Percentiles rank a stretch among this genome's conserved stretches.
Evolutionary conservation across 2,797 vertebrate species (phyloP).

Genomic region (Alauda arvensis): DNA sequence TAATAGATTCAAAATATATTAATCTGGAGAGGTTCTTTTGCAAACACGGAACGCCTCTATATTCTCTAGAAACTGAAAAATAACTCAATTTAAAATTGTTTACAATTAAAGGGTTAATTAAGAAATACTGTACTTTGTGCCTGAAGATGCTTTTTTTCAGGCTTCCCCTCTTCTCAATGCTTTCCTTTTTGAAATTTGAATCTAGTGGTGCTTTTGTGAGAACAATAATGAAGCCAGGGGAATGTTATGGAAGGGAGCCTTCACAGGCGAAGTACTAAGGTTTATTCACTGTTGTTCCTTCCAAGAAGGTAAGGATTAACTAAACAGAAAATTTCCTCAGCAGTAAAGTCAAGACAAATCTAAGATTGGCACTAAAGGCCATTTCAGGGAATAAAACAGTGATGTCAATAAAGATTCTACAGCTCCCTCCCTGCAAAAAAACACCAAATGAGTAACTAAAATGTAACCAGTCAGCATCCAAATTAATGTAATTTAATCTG

Average conservation of each 20-base stretch:
- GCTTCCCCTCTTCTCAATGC: not conserved
- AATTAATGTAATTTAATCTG: slow-evolving; percentile 26
- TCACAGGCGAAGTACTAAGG: not conserved
- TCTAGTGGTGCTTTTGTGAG: not conserved
- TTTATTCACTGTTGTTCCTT: not conserved
- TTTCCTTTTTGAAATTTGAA: not conserved
- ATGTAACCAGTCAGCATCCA: not conserved
- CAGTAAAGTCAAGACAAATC: not conserved
- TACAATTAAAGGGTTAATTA: not conserved
- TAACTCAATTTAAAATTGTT: not conserved
- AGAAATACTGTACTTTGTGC: not conserved
- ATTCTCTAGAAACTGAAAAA: not conserved
- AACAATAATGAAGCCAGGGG: not conserved
- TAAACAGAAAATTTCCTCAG: not conserved
- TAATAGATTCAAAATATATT: not conserved
- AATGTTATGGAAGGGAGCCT: not conserved
- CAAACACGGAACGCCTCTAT: not conserved
- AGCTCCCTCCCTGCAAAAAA: not conserved
- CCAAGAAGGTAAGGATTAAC: not conserved
- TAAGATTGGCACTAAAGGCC: not conserved
- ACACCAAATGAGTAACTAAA: not conserved
- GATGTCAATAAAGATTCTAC: not conserved
- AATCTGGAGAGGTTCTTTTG: not conserved
- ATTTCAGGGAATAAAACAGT: not conserved
- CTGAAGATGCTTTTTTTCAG: not conserved